These are phyloP conservation scores for Chesias legatella DNA, from an alignment of 2,888 invertebrate species.

Conservation along the genomic window DNA sequence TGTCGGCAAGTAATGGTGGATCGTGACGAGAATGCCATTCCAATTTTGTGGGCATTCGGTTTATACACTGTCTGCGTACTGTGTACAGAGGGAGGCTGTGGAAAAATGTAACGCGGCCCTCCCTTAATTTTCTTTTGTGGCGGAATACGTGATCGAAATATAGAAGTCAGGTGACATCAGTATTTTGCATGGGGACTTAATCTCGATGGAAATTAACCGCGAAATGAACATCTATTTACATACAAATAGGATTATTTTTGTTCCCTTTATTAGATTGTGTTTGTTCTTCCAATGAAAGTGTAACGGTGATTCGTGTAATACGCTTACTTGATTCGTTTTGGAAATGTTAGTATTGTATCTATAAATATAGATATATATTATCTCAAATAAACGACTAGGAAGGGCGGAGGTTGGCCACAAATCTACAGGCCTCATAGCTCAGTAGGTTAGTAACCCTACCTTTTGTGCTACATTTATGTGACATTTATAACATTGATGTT, in stretches of 20 bases:
- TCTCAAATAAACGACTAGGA: too few species aligned
- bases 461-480: too few species aligned
- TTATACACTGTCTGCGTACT: too few species aligned
- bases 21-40: slow-evolving; percentile 73
- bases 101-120: slow-evolving; percentile 54
- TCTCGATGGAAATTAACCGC: slow-evolving; percentile 26
- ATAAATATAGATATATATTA: too few species aligned
- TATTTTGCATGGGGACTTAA: slow-evolving; percentile 28
- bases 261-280: slow-evolving; percentile 5
- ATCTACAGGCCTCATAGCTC: too few species aligned
- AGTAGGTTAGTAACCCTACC: too few species aligned
- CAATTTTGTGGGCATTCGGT: slow-evolving; percentile 61
- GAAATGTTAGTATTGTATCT: too few species aligned
- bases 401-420: too few species aligned
- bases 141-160: slow-evolving; percentile 54
- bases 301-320: too few species aligned
- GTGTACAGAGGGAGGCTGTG: slow-evolving; percentile 33
- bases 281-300: not conserved
- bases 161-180: slow-evolving; percentile 28
- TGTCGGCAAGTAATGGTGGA: slow-evolving; percentile 76
- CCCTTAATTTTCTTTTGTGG: slow-evolving; percentile 64
- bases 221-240: slow-evolving; percentile 23
- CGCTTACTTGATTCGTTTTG: too few species aligned
- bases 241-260: slow-evolving; percentile 19
- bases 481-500: too few species aligned